These are phyloP conservation scores for Eremobia ochroleuca DNA, from an alignment of 2,888 invertebrate genomes.

Conservation along the genomic window DNA sequence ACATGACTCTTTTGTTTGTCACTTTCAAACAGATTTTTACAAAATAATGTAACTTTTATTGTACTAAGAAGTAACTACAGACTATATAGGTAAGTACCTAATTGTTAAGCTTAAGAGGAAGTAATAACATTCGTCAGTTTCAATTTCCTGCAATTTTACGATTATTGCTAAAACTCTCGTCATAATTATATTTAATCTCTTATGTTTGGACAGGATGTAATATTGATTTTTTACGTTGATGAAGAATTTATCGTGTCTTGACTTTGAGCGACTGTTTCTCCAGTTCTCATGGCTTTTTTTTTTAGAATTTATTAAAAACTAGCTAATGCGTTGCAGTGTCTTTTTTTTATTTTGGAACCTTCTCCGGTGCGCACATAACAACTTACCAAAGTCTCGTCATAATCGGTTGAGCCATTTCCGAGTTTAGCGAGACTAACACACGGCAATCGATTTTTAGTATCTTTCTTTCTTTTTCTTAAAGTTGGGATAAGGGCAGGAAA, in stretches of 20 bases:
- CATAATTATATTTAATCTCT: conserved; percentile 30
- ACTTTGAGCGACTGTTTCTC: conserved; percentile 6
- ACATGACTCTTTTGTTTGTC: neutral
- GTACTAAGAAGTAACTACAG: conserved; percentile 31
- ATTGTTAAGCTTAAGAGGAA: conserved; percentile 45
- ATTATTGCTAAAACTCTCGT: conserved; percentile 51
- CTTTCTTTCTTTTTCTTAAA: no score
- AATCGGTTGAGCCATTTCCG: no score
- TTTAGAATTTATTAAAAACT: neutral
- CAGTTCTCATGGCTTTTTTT: conserved; percentile 12
- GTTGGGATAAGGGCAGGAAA: no score
- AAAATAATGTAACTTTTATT: conserved; percentile 29
- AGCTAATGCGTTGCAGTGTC: neutral
- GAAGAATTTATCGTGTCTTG: conserved; percentile 22
- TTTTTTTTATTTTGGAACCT: neutral
- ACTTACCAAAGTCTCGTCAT: no score
- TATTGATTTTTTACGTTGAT: conserved; percentile 50
- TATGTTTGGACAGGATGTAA: conserved; percentile 44
- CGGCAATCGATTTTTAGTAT: neutral
- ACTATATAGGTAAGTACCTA: conserved; percentile 37
- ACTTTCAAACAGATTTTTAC: conserved; percentile 17
- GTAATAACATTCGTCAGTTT: conserved; percentile 43
- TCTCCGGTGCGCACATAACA: no score
- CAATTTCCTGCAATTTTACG: conserved; percentile 59
- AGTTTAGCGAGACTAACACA: neutral